A percentile compares a stretch with the other conserved stretches of the same genome.
Conservation (phyloP, 1,140 invertebrate genomes). For the Tribolium madens region DNA sequence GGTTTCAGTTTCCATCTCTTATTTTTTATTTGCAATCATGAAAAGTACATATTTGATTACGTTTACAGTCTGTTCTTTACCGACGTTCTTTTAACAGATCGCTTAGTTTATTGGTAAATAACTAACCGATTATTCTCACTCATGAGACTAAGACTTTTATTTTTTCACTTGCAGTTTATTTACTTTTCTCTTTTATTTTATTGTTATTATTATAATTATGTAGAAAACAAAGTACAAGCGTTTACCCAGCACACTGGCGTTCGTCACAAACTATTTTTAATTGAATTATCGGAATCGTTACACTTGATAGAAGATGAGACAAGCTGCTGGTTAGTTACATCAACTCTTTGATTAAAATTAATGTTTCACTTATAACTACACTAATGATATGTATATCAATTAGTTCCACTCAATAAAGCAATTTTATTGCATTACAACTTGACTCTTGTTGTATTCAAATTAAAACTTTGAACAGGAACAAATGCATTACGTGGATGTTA, state of each 20-base stretch:
- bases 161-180: neutral
- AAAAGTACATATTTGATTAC: slow-evolving; percentile 38
- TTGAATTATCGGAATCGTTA: slow-evolving; percentile 7
- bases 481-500: neutral
- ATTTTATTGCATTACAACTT: slow-evolving; percentile 32
- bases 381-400: slow-evolving; percentile 32
- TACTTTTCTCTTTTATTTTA: neutral
- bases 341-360: slow-evolving; percentile 25
- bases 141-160: neutral
- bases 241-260: slow-evolving; percentile 17
- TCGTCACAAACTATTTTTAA: slow-evolving; percentile 15
- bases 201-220: neutral
- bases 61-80: slow-evolving; percentile 21
- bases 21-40: slow-evolving; percentile 37
- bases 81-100: slow-evolving; percentile 27
- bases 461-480: neutral
- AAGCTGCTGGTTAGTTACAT: slow-evolving; percentile 19
- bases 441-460: slow-evolving; percentile 27
- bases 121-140: slow-evolving; percentile 22
- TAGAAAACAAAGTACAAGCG: too few relatives aligned
- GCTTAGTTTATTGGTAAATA: slow-evolving; percentile 30
- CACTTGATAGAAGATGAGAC: slow-evolving; percentile 26
- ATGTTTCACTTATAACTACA: slow-evolving; percentile 32
- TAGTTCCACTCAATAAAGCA: slow-evolving; percentile 21
- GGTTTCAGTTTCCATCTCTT: slow-evolving; percentile 31